phyloP scores from a whole-genome alignment of 2,113 vertebrate species.

The Thomomys bottae region DNA sequence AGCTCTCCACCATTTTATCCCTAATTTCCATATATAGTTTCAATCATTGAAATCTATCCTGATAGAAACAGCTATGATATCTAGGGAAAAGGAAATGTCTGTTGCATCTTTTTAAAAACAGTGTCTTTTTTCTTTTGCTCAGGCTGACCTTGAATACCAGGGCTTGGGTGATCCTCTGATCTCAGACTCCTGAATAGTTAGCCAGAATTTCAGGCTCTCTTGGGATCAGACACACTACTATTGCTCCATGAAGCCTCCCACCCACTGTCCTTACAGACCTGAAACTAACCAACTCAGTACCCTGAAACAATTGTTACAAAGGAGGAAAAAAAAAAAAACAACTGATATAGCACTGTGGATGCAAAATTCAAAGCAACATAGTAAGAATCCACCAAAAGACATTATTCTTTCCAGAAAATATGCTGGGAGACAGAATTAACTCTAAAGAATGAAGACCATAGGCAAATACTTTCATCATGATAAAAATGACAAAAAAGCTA shows the following conservation, averaged over 20 bases:
- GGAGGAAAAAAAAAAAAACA: no score
- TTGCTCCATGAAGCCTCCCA: no score
- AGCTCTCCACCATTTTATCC: not conserved
- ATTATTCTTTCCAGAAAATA: not conserved
- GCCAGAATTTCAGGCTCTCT: not conserved
- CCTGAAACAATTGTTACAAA: not conserved
- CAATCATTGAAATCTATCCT: not conserved
- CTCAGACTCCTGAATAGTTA: not conserved
- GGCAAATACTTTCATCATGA: not conserved
- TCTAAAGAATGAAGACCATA: not conserved
- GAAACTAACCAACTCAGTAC: not conserved
- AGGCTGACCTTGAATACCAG: not conserved
- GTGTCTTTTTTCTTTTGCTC: not conserved
- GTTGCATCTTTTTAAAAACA: not conserved
- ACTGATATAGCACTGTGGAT: rapidly evolving
- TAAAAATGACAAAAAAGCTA: not conserved
- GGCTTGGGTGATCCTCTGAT: not conserved
- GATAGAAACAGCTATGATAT: not conserved
- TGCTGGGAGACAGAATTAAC: not conserved
- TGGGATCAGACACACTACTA: no score
- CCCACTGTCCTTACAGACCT: not conserved
- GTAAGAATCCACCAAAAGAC: not conserved
- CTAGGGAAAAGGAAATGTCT: not conserved
- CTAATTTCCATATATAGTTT: not conserved
- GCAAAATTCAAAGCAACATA: not conserved